These are phyloP conservation scores for Mirounga angustirostris DNA, from an alignment of 2,113 vertebrate genomes.

Conservation along the genomic window DNA sequence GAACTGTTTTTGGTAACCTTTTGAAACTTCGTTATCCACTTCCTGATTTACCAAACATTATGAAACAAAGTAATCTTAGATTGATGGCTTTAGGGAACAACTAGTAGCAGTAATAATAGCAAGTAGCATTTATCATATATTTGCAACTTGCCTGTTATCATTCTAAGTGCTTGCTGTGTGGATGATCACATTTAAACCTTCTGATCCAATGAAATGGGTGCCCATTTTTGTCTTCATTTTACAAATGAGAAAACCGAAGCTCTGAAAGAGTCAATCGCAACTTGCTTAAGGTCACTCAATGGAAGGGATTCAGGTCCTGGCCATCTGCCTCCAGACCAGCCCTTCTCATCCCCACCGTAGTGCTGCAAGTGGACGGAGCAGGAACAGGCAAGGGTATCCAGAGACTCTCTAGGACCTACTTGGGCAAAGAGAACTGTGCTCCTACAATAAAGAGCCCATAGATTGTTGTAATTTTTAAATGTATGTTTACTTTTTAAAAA, in stretches of 20 bases:
- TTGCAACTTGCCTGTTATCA: background rate
- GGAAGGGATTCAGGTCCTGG: background rate
- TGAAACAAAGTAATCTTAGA: background rate
- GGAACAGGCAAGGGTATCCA: background rate
- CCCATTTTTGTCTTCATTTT: background rate
- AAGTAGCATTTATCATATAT: background rate
- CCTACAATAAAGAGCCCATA: background rate
- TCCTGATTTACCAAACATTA: background rate
- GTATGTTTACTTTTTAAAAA: background rate
- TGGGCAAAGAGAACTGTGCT: background rate
- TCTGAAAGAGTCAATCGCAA: background rate
- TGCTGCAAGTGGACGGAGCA: background rate
- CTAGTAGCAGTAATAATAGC: background rate
- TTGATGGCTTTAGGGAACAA: background rate
- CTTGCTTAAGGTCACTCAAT: background rate
- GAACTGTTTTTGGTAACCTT: constrained; percentile 43
- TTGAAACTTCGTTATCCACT: background rate
- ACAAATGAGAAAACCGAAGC: constrained; percentile 30
- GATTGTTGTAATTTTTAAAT: background rate
- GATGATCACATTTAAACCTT: background rate
- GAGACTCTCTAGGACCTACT: background rate
- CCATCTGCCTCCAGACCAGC: background rate
- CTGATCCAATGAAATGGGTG: background rate
- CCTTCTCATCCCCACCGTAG: background rate
- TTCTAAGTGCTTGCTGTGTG: background rate